Evolutionary conservation across 2,797 vertebrate species (phyloP).

Genomic region (Salmo trutta): DNA sequence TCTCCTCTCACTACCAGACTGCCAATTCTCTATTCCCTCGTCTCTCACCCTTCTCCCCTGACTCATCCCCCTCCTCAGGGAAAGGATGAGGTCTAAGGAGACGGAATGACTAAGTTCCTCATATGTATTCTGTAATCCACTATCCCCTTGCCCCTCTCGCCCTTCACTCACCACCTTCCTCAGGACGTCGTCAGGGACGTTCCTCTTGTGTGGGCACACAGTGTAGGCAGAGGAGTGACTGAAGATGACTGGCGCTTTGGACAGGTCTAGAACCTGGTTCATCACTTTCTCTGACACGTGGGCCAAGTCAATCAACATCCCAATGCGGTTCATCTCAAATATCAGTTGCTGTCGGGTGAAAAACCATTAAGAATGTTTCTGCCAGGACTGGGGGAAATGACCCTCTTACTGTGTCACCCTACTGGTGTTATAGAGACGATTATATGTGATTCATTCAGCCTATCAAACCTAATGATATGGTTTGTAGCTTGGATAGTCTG

Average conservation of each 20-base stretch:
- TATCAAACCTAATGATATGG: not conserved
- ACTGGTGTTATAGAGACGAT: not conserved
- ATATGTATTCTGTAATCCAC: too few relatives aligned
- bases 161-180: slow-evolving; percentile 77
- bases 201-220: slow-evolving; percentile 78
- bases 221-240: slow-evolving; percentile 90
- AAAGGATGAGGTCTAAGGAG: too few relatives aligned
- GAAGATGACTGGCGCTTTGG: slow-evolving; percentile 89
- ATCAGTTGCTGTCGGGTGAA: slow-evolving; percentile 75
- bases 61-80: too few relatives aligned
- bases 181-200: slow-evolving; percentile 88
- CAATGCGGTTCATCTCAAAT: slow-evolving; percentile 90
- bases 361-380: not conserved
- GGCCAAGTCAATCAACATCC: slow-evolving; percentile 91
- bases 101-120: too few relatives aligned
- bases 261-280: slow-evolving; percentile 75
- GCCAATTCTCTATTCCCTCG: not conserved
- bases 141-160: not conserved
- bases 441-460: not conserved
- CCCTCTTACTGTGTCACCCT: not conserved
- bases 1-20: too few relatives aligned
- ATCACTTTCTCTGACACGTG: slow-evolving; percentile 84
- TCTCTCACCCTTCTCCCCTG: not conserved
- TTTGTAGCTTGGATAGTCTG: not conserved
- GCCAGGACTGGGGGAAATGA: not conserved